phyloP scores from a whole-genome alignment of 2,797 vertebrate genomes.

The Ceryle rudis region DNA sequence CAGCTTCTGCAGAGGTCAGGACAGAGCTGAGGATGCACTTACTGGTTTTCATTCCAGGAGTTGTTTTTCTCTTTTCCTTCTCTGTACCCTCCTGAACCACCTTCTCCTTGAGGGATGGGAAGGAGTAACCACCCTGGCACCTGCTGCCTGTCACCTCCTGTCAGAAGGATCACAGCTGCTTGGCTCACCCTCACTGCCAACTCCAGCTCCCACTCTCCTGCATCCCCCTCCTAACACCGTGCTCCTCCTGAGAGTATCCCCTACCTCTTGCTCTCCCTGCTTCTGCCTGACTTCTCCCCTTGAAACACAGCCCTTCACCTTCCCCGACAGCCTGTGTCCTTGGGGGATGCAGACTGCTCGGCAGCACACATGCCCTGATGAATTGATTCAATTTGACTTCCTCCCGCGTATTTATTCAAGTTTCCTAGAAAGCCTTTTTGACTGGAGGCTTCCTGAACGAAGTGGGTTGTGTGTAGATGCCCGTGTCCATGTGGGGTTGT shows the following conservation, averaged over 20 bases:
- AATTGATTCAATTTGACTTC: conserved; percentile 18
- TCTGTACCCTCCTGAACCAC: background rate
- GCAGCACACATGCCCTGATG: background rate
- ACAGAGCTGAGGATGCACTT: background rate
- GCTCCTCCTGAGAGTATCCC: accelerated
- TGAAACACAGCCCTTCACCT: background rate
- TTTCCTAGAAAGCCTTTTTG: conserved; percentile 51
- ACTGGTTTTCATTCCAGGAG: background rate
- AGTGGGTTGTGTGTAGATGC: background rate
- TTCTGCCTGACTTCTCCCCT: background rate
- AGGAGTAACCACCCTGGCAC: background rate
- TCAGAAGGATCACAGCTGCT: background rate
- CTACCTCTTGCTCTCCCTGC: background rate
- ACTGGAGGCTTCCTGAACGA: conserved; percentile 36
- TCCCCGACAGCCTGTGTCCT: background rate
- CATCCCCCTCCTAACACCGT: background rate
- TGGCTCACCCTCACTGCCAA: background rate
- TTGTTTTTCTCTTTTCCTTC: background rate
- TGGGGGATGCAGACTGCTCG: accelerated
- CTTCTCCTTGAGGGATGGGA: background rate
- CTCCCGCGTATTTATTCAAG: background rate
- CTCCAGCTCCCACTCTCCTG: background rate
- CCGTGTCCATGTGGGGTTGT: background rate
- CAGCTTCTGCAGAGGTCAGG: background rate
- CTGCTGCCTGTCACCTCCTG: background rate